phyloP scores from a whole-genome alignment of 1,140 invertebrate genomes.

The Spodoptera litura region DNA sequence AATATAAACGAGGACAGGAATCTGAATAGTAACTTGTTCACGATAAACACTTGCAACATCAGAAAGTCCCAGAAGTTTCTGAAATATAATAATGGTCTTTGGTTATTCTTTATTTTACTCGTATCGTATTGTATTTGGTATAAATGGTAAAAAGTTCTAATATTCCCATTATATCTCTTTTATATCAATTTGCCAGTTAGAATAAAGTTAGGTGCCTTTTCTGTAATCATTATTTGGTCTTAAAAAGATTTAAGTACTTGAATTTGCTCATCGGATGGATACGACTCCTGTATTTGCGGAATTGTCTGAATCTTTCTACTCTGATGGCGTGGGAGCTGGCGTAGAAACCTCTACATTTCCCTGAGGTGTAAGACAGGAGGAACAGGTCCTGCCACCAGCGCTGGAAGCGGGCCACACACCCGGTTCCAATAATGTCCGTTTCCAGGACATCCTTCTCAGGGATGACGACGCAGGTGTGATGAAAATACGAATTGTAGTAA shows the following conservation, averaged over 20 bases:
- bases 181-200: too few species aligned
- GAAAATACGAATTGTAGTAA: slow-evolving; percentile 48
- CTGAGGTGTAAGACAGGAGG: slow-evolving; percentile 52
- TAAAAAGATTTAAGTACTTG: slow-evolving; percentile 36
- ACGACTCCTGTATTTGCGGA: slow-evolving; percentile 46
- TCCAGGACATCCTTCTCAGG: slow-evolving; percentile 63
- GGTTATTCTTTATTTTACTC: not conserved
- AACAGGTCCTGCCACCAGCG: slow-evolving; percentile 62
- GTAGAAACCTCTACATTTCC: slow-evolving; percentile 51
- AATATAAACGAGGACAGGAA: slow-evolving; percentile 53
- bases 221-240: too few species aligned
- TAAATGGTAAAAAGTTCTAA: not conserved
- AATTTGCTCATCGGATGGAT: slow-evolving; percentile 67
- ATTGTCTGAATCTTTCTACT: slow-evolving; percentile 57
- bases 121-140: not conserved
- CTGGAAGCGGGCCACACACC: slow-evolving; percentile 21
- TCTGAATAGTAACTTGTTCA: slow-evolving; percentile 57
- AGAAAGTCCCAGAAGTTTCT: slow-evolving; percentile 59
- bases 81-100: slow-evolving; percentile 9
- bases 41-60: slow-evolving; percentile 47
- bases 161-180: not conserved
- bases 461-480: slow-evolving; percentile 54
- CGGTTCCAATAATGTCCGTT: slow-evolving; percentile 51
- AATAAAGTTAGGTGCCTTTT: too few species aligned
- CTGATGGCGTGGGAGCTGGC: slow-evolving; percentile 58